Evolutionary conservation across 1,140 invertebrate genomes (phyloP).

Genomic region (Cryptotermes secundus): DNA sequence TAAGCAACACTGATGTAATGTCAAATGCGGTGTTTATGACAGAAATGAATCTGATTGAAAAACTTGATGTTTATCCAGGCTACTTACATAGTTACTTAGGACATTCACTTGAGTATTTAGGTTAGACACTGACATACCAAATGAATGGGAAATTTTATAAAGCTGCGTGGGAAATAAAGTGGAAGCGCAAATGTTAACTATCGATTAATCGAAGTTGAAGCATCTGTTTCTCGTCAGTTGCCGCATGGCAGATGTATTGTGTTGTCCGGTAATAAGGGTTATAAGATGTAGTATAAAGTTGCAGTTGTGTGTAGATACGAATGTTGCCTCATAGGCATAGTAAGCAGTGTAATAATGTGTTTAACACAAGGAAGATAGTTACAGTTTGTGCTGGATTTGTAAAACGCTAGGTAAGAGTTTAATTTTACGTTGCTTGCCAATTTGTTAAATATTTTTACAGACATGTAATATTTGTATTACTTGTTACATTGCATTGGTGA

Average conservation of each 20-base stretch:
- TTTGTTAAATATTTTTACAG: too few relatives aligned
- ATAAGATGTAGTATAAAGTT: not conserved
- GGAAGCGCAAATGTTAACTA: not conserved
- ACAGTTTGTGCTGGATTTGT: not conserved
- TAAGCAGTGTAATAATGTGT: not conserved
- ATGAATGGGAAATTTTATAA: not conserved
- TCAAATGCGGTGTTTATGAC: too few relatives aligned
- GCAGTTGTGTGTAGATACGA: not conserved
- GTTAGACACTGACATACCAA: not conserved
- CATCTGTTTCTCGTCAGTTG: not conserved
- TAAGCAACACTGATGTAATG: too few relatives aligned
- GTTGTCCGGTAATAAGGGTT: not conserved
- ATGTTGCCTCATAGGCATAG: not conserved
- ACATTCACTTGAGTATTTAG: too few relatives aligned
- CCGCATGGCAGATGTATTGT: not conserved
- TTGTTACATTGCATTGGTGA: too few relatives aligned
- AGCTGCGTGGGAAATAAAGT: not conserved
- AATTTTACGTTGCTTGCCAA: not conserved
- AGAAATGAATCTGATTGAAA: too few relatives aligned
- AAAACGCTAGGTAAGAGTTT: not conserved
- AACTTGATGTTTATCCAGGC: too few relatives aligned
- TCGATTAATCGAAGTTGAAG: slow-evolving; percentile 4
- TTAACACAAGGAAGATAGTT: not conserved
- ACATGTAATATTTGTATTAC: too few relatives aligned
- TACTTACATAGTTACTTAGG: too few relatives aligned